Conservation (phyloP, 53 echinoderm and acorn worm genomes). For the Echinometra lucunter region DNA sequence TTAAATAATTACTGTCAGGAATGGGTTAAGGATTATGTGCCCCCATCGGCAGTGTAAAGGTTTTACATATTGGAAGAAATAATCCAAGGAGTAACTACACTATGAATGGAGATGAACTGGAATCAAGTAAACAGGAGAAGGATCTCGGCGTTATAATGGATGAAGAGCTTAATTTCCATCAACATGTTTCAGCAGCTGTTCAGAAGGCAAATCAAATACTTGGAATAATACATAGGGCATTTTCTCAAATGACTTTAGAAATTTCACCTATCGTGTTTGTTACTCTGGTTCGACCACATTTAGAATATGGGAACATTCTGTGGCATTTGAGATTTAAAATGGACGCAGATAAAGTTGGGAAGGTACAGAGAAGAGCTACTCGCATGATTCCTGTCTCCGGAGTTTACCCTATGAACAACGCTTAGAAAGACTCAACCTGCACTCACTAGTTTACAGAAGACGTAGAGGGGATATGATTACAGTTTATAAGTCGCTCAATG, state of each 20-base stretch:
- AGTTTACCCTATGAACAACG: slow-evolving; percentile 20
- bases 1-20: too few relatives aligned
- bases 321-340: too few relatives aligned
- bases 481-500: too few relatives aligned
- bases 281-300: too few relatives aligned
- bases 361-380: slow-evolving; percentile 32
- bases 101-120: neutral
- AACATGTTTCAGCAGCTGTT: slow-evolving; percentile 36
- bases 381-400: neutral
- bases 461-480: too few relatives aligned
- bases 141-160: slow-evolving; percentile 19
- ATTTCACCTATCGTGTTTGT: neutral
- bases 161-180: slow-evolving; percentile 21
- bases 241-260: slow-evolving; percentile 2
- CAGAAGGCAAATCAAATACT: slow-evolving; percentile 32
- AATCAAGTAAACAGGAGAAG: slow-evolving; percentile 4
- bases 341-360: too few relatives aligned
- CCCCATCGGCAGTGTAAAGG: too few relatives aligned
- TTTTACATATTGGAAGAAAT: slow-evolving; percentile 40
- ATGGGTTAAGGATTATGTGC: too few relatives aligned
- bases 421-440: too few relatives aligned
- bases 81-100: neutral
- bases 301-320: too few relatives aligned
- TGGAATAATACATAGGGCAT: slow-evolving; percentile 6
- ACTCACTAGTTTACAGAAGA: too few relatives aligned